Evolutionary conservation across 2,888 invertebrate species (phyloP).

Genomic region (Alviniconcha strummeri): DNA sequence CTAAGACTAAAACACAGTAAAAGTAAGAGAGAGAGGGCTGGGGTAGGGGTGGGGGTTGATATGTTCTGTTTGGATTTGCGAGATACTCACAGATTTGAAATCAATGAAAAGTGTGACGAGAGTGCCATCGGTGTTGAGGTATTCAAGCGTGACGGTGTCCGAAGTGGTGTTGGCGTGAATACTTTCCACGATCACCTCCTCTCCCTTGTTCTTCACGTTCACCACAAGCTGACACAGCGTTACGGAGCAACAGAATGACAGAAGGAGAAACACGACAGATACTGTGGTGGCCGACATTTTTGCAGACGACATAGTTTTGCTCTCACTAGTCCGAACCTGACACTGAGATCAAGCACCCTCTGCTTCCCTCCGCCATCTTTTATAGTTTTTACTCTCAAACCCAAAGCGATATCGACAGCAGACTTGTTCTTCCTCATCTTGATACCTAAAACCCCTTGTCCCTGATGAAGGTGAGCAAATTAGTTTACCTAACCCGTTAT

Average conservation of each 20-base stretch:
- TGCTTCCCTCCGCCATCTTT: too few relatives aligned
- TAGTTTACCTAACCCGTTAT: too few relatives aligned
- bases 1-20: neutral
- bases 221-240: conserved; percentile 63
- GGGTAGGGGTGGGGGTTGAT: neutral
- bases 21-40: neutral
- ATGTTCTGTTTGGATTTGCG: neutral
- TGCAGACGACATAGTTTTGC: too few relatives aligned
- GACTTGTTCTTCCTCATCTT: too few relatives aligned
- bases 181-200: conserved; percentile 93
- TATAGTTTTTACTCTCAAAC: too few relatives aligned
- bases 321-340: too few relatives aligned
- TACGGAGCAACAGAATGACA: neutral
- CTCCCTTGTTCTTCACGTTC: conserved; percentile 82
- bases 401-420: too few relatives aligned
- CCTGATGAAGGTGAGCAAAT: too few relatives aligned
- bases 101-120: conserved; percentile 93
- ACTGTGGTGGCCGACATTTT: neutral
- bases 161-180: conserved; percentile 93
- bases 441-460: too few relatives aligned
- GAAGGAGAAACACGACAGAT: neutral
- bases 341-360: too few relatives aligned
- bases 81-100: conserved; percentile 86
- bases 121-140: conserved; percentile 92
- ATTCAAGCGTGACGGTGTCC: conserved; percentile 91